A percentile compares a stretch with the other conserved stretches of the same genome.
These are phyloP conservation scores for Craterocephalus amniculus DNA, from an alignment of 2,797 vertebrate genomes.

Conservation along the genomic window DNA sequence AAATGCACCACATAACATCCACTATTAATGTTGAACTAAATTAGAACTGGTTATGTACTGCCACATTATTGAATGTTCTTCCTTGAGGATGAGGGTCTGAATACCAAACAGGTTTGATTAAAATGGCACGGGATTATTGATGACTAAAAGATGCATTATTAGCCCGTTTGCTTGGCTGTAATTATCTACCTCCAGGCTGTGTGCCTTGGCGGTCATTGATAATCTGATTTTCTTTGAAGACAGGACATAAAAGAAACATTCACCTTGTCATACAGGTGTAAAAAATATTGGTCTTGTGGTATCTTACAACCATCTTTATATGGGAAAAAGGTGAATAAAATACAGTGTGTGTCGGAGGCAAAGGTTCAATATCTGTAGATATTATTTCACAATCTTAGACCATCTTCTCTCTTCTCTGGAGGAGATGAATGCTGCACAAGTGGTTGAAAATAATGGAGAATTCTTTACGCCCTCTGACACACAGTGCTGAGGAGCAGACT, in stretches of 20 bases:
- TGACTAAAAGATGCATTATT: conserved; percentile 6
- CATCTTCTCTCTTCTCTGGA: no score
- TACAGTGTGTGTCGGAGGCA: background rate
- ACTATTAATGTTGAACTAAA: background rate
- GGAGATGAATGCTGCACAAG: no score
- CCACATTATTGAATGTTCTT: background rate
- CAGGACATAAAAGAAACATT: background rate
- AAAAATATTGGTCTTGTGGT: background rate
- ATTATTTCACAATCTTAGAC: no score
- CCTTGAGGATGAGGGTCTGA: background rate
- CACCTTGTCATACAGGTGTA: background rate
- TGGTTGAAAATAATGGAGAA: no score
- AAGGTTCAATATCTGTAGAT: no score
- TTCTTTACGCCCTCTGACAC: no score
- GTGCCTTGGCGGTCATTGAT: background rate
- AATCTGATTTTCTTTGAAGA: conserved; percentile 16
- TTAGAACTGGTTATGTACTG: background rate
- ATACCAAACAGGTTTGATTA: conserved; percentile 28
- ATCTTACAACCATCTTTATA: background rate
- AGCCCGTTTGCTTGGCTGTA: background rate
- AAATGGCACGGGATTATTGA: conserved; percentile 11
- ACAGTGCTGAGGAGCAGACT: no score
- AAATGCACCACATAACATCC: background rate
- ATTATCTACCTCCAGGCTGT: background rate
- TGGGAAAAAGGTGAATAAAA: background rate